These are phyloP conservation scores for Eurystomus gularis DNA, from an alignment of 2,113 vertebrate genomes.

Conservation along the genomic window DNA sequence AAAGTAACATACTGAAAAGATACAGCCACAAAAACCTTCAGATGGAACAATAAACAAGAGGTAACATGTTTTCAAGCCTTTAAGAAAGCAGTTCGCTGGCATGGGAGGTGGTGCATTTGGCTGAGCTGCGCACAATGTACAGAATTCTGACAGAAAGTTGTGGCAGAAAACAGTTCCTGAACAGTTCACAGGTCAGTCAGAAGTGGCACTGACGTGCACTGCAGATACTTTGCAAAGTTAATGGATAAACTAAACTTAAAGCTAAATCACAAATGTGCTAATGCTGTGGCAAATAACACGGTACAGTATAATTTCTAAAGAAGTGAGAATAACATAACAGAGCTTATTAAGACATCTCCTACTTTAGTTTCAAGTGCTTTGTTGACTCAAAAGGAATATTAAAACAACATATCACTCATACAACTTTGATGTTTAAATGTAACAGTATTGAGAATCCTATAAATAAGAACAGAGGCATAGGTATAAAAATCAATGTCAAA, in stretches of 20 bases:
- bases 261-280: background rate
- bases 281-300: background rate
- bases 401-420: background rate
- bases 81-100: background rate
- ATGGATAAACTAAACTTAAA: background rate
- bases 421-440: background rate
- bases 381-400: background rate
- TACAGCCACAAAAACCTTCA: background rate
- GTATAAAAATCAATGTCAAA: background rate
- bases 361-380: background rate
- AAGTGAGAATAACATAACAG: background rate
- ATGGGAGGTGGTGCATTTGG: background rate
- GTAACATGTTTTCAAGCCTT: background rate
- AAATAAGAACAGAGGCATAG: background rate
- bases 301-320: background rate
- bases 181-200: background rate
- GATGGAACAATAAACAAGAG: background rate
- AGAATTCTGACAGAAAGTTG: background rate
- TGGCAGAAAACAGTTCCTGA: background rate
- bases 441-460: background rate
- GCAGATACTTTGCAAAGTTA: background rate
- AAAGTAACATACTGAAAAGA: background rate
- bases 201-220: background rate
- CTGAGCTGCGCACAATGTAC: background rate
- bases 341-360: background rate